phyloP scores from a whole-genome alignment of 2,888 invertebrate species.

The Aspidapion aeneum region DNA sequence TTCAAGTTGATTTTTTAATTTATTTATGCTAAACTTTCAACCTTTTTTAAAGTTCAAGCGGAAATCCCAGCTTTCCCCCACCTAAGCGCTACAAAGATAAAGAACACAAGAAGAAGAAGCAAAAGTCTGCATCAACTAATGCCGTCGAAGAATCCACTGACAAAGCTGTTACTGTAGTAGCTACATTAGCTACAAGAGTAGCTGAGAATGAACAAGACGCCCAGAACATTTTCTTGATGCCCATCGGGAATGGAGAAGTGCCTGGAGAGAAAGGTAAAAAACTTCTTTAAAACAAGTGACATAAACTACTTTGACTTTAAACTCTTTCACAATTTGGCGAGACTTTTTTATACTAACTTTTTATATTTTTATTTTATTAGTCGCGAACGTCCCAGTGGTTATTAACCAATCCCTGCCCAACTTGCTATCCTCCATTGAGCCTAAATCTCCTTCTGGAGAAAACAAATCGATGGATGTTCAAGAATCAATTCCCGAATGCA shows the following conservation, averaged over 20 bases:
- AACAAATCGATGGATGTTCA: background rate
- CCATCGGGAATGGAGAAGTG: background rate
- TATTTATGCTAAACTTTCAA: no score
- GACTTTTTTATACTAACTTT: no score
- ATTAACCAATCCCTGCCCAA: background rate
- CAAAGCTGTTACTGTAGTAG: no score
- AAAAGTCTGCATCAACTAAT: constrained; percentile 35
- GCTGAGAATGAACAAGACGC: background rate
- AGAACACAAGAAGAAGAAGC: constrained; percentile 60
- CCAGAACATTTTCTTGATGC: background rate
- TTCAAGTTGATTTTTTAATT: no score
- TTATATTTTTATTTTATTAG: no score
- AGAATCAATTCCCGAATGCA: background rate
- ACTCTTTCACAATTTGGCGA: no score
- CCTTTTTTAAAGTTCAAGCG: background rate
- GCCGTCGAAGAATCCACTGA: no score
- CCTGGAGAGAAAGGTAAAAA: background rate
- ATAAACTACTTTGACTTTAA: no score
- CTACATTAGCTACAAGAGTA: no score
- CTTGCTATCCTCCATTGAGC: background rate
- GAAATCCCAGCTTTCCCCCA: constrained; percentile 19
- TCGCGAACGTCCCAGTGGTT: background rate
- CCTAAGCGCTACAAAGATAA: constrained; percentile 58
- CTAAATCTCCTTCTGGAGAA: background rate
- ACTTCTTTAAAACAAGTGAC: background rate